Base-by-base conservation (phyloP, 1,140 invertebrate species). In the Capitella teleta region DNA sequence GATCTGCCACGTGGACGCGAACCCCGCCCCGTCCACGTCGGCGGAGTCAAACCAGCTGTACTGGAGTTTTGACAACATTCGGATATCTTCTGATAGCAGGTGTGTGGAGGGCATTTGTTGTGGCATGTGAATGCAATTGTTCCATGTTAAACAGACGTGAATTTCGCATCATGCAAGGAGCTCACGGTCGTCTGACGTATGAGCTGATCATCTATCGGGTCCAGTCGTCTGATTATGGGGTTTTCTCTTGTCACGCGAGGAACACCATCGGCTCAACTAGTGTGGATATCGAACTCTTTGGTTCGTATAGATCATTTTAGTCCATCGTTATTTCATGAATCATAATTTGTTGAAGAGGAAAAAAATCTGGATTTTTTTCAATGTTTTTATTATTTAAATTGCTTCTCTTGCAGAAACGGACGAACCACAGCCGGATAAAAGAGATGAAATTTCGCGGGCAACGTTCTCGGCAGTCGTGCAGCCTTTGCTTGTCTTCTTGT, bases 1-100 rank as follows among this genome's bases (percentile, higher is more conserved):
- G 8, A 24, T 25, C 19, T 49, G 47, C 24, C 32, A 28, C 36
- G 14, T 40, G 8, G 47, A 49, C 16, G 32, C 47, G 6, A 46
- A 45, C 19, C 47, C 47, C 5, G 36, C 8, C 5, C 47, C 47
- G 14, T 47, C 45, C n/a, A 14, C 28, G 3, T 16, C 30, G 5
- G 28, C 45, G 26, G 28, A 26, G 8, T 3, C 5, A 5, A 34
- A 30, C 26, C 45, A 47, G 28, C 26, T 47, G 12, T 47, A 34
- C 26, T 47, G 45, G 45, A 47, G 12, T 14, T 16, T 32, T 5
- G 28, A 19, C 3, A 10, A 5, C 3, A 14, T 32, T 26, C 26
- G 45, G 10, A 32, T 47, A 5, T 6, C 23, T 5, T 18, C 23
- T 14, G 45, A 47, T 28, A 30, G 16, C 25, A 47, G 45, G 45